Conservation (phyloP, 2,888 invertebrate species). For the Plagodis dolabraria region DNA sequence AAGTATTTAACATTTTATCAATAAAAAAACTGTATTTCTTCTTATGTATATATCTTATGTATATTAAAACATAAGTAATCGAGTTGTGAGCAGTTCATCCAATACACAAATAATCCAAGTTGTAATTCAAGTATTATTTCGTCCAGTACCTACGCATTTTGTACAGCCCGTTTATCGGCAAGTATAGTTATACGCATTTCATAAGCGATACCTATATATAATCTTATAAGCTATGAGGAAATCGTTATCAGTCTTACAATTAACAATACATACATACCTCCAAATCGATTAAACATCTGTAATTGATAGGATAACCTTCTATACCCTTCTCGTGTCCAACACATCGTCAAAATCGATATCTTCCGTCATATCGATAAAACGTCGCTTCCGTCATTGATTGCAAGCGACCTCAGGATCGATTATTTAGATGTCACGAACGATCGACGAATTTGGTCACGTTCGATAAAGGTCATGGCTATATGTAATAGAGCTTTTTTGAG, state of each 20-base stretch:
- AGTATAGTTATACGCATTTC: no score
- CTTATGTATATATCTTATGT: no score
- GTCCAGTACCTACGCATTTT: no score
- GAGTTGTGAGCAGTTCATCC: no score
- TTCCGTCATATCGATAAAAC: conserved; percentile 63
- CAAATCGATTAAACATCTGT: conserved; percentile 27
- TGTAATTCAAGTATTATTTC: no score
- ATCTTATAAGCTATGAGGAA: no score
- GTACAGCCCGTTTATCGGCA: no score
- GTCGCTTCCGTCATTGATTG: conserved; percentile 78
- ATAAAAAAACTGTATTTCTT: no score
- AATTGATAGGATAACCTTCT: conserved; percentile 43
- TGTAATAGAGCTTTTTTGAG: conserved; percentile 52
- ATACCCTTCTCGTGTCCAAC: conserved; percentile 51
- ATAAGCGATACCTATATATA: no score
- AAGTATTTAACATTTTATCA: no score
- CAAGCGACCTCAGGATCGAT: conserved; percentile 68
- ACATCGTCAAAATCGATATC: conserved; percentile 57
- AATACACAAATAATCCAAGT: no score
- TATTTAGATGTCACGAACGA: conserved; percentile 80
- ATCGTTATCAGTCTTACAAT: not conserved
- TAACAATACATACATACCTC: conserved; percentile 11
- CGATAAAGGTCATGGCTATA: conserved; percentile 73
- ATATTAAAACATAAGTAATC: no score
- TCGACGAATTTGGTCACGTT: conserved; percentile 68